Base-by-base conservation (phyloP, 2,797 vertebrate genomes). In the Zalophus californianus region DNA sequence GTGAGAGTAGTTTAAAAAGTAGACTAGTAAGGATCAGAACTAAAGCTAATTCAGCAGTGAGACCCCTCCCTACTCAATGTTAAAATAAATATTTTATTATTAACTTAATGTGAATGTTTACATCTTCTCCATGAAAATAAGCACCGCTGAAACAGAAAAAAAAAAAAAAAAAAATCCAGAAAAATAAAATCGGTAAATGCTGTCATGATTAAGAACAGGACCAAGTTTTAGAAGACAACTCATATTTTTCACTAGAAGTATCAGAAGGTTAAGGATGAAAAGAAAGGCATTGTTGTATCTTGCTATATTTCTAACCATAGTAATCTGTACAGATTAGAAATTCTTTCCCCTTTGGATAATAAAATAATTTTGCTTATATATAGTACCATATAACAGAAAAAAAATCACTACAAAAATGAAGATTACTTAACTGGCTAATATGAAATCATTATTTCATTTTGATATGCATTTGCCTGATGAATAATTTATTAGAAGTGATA, bases 391-490 rank as follows among this genome's bases (percentile, higher is more conserved):
- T 38, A 58, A 86, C 11, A 23, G 27, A 27, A 66, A 62, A 94
- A 82, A 66, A 75, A 16, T 13, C 75, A 48, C 38, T 38, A 52
- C 68, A 70, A 91, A 97, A 94, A 90, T 66, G 29, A 91, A 90
- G n/a, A 91, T 77, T 84, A 91, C 21, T 8, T 92, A 95, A 38
- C 25, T 62, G 29, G 4, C 16, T 52, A 80, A 70, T 90, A 35
- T 73, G 35, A 85, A 75, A 80, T 84, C 54, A 94, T 96, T 95
- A 82, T 87, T 90, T 91, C 38, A 96, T 91, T 96, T 80, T 64
- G 56, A 48, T 80, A 78, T 25, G 5, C 20, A 72, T 86, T 84
- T 86, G 7, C 25, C 48, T 62, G 35, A 86, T 85, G 68, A 14
- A 89, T 95, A 66, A 92, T 86, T 92, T 95, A 79, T 89, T 86